These are phyloP conservation scores for Bugula neritina DNA, from an alignment of 2,888 invertebrate species.

Conservation along the genomic window DNA sequence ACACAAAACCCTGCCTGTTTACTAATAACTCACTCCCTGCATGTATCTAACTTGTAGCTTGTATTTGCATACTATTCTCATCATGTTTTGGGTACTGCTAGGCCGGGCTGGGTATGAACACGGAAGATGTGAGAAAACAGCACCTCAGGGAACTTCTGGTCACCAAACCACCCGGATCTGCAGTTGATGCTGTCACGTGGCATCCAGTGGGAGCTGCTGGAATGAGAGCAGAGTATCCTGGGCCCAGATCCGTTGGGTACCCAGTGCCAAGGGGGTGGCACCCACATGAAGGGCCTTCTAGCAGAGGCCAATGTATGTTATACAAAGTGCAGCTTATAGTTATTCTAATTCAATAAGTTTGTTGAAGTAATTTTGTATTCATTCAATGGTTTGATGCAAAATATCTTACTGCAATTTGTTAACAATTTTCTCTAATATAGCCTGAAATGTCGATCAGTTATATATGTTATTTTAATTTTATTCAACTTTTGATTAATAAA, in stretches of 20 bases:
- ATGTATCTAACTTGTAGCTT: background rate
- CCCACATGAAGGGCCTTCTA: background rate
- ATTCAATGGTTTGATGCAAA: no score
- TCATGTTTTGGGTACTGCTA: background rate
- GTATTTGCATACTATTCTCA: background rate
- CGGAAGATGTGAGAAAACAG: slow-evolving; percentile 34
- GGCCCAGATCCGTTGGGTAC: background rate
- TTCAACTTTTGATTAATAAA: no score
- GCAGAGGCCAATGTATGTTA: background rate
- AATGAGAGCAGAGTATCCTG: background rate
- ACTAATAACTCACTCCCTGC: background rate
- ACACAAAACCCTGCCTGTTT: no score
- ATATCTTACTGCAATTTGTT: no score
- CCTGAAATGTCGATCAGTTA: no score
- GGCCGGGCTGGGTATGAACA: slow-evolving; percentile 25
- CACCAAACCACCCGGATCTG: slow-evolving; percentile 56
- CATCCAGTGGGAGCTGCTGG: background rate
- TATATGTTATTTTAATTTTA: no score
- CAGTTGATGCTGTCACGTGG: background rate
- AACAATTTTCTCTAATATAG: no score
- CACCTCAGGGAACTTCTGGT: slow-evolving; percentile 71
- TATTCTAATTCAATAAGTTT: no score
- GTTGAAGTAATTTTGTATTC: no score
- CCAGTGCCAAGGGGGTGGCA: slow-evolving; percentile 11
- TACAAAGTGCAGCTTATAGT: no score